phyloP scores from a whole-genome alignment of 1,140 invertebrate species.

The Mya arenaria region DNA sequence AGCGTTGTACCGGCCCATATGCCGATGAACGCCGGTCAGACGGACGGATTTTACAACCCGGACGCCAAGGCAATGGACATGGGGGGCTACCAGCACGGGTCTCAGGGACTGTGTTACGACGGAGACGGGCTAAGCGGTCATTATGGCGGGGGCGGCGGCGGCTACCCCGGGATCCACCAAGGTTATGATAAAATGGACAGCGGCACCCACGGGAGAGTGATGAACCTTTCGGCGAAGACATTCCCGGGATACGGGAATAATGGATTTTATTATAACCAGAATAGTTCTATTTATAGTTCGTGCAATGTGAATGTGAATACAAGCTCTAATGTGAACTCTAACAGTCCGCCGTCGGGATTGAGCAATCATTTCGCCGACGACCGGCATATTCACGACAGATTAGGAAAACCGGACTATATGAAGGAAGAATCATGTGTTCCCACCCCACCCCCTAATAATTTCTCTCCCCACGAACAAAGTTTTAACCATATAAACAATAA shows the following conservation, averaged over 20 bases:
- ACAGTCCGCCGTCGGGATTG: constrained; percentile 31
- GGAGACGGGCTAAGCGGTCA: constrained; percentile 25
- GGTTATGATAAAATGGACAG: constrained; percentile 46
- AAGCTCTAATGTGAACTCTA: constrained; percentile 27
- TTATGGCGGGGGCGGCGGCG: constrained; percentile 30
- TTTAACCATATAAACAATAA: constrained; percentile 56
- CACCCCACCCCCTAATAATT: constrained; percentile 53
- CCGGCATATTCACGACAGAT: constrained; percentile 44
- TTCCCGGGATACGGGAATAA: constrained; percentile 20
- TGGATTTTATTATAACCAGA: constrained; percentile 38
- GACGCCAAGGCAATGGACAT: constrained; percentile 47
- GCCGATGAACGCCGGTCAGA: constrained; percentile 44
- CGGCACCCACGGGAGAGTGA: constrained; percentile 17
- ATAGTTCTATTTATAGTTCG: constrained; percentile 41
- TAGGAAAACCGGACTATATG: constrained; percentile 22
- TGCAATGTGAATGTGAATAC: constrained; percentile 53
- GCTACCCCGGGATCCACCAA: constrained; percentile 48
- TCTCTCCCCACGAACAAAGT: constrained; percentile 52
- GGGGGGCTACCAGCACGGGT: constrained; percentile 7
- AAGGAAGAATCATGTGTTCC: constrained; percentile 55
- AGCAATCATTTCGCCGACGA: constrained; percentile 38
- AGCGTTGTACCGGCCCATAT: constrained; percentile 56
- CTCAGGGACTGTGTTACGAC: constrained; percentile 51
- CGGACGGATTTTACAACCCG: constrained; percentile 40
- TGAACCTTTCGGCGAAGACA: constrained; percentile 42